Base-by-base conservation (phyloP, 1,140 invertebrate genomes). In the Drosophila pseudoobscura region DNA sequence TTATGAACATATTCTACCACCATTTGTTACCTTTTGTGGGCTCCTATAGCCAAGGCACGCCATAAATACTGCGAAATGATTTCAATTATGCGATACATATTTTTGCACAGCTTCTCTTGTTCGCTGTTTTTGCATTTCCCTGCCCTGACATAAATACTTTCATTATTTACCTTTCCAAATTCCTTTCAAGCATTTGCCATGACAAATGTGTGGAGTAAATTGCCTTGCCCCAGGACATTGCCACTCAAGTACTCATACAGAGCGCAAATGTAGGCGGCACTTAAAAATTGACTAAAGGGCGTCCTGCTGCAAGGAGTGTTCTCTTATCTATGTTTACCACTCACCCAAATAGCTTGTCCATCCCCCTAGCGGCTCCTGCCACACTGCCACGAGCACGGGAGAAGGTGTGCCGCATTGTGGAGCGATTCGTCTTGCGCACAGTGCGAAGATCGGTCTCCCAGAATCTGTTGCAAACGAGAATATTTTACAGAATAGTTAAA, bases 361-460 rank as follows among this genome's bases (percentile, higher is more conserved):
- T 29, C 4, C 58, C 66, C 46, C 63, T 69, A 7, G 65, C 43
- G 22, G 73, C 63, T 2, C 71, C 77, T 17, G 49, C 76, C 43
- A 63, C 35, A 26, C 53, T 55, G 31, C 63, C 57, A 13, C 53
- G 46, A 2, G 47, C 52, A 22, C 66, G 68, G 9, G 66, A 4
- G 35, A 3, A 4, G 9, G 35, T 66, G 39, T 80, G 80, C 79
- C 92, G 90, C 65, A 93, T 89, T 39, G 91, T 91, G 17, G 91
- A 92, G 41, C 92, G 90, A 78, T 94, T 94, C n/a, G 92, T 93
- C 68, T 96, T 94, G 29, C 95, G 92, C 2, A 94, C 94, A 9
- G 95, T 92, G 56, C 94, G 94, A 39, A 97, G 94, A 89, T 97
- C 95, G 64, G 95, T 94, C 80, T 95, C 95, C 96, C 96, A 97